Conservation (phyloP, 1,140 invertebrate species). For the Cotesia chilonis region DNA sequence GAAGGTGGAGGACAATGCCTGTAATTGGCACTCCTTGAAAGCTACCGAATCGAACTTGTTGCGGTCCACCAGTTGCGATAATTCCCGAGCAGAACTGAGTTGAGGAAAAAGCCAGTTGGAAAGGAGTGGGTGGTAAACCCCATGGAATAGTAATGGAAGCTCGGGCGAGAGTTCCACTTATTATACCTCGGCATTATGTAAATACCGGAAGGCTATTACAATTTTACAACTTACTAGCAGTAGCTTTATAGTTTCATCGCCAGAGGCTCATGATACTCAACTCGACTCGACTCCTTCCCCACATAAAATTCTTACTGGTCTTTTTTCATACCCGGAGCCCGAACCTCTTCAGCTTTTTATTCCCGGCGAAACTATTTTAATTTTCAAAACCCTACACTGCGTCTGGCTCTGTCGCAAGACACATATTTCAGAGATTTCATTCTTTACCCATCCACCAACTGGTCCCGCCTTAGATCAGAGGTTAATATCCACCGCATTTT, state of each 20-base stretch:
- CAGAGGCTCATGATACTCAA: constrained; percentile 30
- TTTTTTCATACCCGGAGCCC: constrained; percentile 16
- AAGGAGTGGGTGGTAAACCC: background rate
- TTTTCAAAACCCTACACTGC: constrained; percentile 6
- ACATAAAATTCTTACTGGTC: constrained; percentile 18
- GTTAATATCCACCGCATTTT: background rate
- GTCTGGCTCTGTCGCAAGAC: background rate
- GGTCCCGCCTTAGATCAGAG: background rate
- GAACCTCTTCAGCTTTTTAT: background rate
- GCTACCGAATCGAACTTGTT: too few relatives aligned
- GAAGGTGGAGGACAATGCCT: too few relatives aligned
- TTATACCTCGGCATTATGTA: constrained; percentile 61
- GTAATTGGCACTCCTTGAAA: too few relatives aligned
- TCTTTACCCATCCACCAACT: constrained; percentile 3
- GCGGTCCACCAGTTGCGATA: too few relatives aligned
- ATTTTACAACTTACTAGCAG: constrained; percentile 61
- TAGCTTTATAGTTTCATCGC: constrained; percentile 59
- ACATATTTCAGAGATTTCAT: constrained; percentile 25
- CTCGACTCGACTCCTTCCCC: constrained; percentile 1
- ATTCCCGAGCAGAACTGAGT: too few relatives aligned
- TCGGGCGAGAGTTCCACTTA: constrained; percentile 53
- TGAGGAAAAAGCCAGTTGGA: too few relatives aligned
- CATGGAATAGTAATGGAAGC: constrained; percentile 19
- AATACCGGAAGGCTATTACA: constrained; percentile 62
- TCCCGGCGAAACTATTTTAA: constrained; percentile 28